A percentile compares a stretch with the other conserved stretches of the same genome.
These are phyloP conservation scores for Aphodius granarius DNA, from an alignment of 2,888 invertebrate species.

Conservation along the genomic window DNA sequence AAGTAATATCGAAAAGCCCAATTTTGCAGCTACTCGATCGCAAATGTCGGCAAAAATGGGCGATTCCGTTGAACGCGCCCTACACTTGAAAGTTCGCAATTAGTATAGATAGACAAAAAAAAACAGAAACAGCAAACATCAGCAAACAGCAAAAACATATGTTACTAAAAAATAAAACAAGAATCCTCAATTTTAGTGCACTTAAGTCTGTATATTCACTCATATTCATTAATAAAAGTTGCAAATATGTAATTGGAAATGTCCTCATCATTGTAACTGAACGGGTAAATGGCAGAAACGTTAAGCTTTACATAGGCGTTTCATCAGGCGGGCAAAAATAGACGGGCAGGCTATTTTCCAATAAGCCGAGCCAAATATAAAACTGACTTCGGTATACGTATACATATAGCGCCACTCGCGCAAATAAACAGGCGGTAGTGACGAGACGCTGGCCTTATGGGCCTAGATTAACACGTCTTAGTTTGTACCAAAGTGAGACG, in stretches of 20 bases:
- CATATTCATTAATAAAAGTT: no score
- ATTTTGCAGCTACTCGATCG: no score
- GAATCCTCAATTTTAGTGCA: no score
- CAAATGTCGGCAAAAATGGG: no score
- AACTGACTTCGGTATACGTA: not conserved
- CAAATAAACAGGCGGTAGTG: not conserved
- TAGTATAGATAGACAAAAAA: no score
- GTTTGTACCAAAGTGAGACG: not conserved
- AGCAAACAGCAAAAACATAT: no score
- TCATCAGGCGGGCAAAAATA: not conserved
- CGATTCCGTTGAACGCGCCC: no score
- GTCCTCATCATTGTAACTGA: not conserved
- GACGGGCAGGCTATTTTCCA: not conserved
- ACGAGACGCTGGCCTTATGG: not conserved
- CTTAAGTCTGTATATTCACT: no score
- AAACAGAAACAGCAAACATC: no score
- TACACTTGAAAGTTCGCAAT: no score
- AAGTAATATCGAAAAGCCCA: no score
- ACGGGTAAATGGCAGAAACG: not conserved
- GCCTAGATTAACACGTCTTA: not conserved
- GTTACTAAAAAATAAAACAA: no score
- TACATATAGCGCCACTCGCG: not conserved
- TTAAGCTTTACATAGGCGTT: not conserved
- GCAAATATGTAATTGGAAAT: not conserved
- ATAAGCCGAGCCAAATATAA: not conserved